Conservation (phyloP, 2,888 invertebrate genomes). For the Ditula angustiorana region DNA sequence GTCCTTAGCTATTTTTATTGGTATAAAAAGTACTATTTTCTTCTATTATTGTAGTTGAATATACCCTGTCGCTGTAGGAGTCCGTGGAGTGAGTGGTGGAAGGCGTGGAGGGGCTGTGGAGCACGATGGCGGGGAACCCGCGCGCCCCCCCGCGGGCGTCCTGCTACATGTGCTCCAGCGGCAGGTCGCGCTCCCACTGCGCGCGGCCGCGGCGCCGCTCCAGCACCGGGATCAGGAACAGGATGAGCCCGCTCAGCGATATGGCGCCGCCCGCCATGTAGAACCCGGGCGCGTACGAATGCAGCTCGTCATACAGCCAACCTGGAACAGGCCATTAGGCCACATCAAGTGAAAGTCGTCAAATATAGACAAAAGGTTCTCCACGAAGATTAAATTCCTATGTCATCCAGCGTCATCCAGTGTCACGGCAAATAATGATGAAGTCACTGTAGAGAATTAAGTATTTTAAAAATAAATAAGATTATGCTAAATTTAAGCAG, state of each 20-base stretch:
- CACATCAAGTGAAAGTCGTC: too few species aligned
- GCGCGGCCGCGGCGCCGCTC: constrained; percentile 75
- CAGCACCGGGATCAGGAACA: constrained; percentile 92
- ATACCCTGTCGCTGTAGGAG: constrained; percentile 78
- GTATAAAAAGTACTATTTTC: constrained; percentile 63
- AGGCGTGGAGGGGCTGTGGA: constrained; percentile 78
- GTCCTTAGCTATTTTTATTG: constrained; percentile 59
- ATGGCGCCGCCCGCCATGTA: constrained; percentile 94
- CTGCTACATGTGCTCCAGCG: constrained; percentile 78
- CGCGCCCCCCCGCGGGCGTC: constrained; percentile 52
- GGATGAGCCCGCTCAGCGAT: constrained; percentile 93
- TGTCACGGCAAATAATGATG: too few species aligned
- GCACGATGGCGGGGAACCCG: constrained; percentile 71
- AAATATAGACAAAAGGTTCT: too few species aligned
- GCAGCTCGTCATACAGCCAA: constrained; percentile 91
- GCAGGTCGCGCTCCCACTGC: constrained; percentile 62
- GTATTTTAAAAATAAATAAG: background rate
- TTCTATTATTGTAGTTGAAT: constrained; percentile 72
- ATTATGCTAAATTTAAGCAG: constrained; percentile 40
- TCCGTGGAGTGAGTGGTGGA: constrained; percentile 64
- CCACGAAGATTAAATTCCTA: too few species aligned
- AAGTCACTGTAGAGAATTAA: too few species aligned
- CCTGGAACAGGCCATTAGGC: constrained; percentile 86
- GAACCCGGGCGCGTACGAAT: constrained; percentile 95
- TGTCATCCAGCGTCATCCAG: too few species aligned